phyloP scores from a whole-genome alignment of 2,113 vertebrate genomes.

The Phalacrocorax pelagicus region DNA sequence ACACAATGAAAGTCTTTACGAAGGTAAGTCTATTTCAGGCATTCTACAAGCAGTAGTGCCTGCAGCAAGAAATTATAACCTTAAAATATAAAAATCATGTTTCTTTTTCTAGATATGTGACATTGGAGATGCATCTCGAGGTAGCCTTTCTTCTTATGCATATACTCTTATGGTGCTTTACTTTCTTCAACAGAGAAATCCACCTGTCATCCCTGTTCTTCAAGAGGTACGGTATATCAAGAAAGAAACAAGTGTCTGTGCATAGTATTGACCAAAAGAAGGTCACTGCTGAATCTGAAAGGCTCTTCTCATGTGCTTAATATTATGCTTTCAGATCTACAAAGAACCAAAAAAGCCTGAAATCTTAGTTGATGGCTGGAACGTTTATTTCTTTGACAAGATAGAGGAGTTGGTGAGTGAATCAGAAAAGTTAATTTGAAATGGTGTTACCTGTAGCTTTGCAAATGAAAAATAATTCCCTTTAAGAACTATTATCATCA shows the following conservation, averaged over 20 bases:
- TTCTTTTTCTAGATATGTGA: slow-evolving; percentile 85
- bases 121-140: slow-evolving; percentile 93
- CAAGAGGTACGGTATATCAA: slow-evolving; percentile 83
- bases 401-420: slow-evolving; percentile 83
- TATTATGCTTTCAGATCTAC: slow-evolving; percentile 82
- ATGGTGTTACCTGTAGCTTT: neutral
- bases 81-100: neutral
- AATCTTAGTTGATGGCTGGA: slow-evolving; percentile 91
- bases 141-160: slow-evolving; percentile 93
- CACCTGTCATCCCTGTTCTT: slow-evolving; percentile 91
- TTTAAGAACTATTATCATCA: neutral
- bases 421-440: neutral
- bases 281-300: neutral
- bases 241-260: neutral
- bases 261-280: neutral
- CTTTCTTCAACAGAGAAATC: slow-evolving; percentile 91
- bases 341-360: slow-evolving; percentile 85
- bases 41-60: neutral
- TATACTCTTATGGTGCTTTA: slow-evolving; percentile 97
- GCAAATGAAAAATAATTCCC: neutral
- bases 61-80: neutral
- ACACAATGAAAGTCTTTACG: slow-evolving; percentile 95
- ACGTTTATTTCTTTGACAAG: slow-evolving; percentile 90
- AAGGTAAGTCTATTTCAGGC: slow-evolving; percentile 75
- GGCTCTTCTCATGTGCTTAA: slow-evolving; percentile 32